These are phyloP conservation scores for Penaeus vannamei DNA, from an alignment of 1,140 invertebrate species.

Conservation along the genomic window DNA sequence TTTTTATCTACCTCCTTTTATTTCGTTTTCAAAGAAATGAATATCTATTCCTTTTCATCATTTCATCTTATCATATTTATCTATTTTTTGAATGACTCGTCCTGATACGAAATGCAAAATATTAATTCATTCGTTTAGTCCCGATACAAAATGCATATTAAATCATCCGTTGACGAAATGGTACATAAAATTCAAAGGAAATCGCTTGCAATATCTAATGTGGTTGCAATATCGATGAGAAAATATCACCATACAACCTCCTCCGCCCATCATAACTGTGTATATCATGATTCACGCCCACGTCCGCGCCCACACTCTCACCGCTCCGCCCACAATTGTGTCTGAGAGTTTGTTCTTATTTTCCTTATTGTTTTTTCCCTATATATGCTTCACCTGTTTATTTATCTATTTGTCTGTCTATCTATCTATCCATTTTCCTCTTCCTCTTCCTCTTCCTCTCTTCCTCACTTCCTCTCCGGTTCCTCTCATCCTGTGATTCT, in stretches of 20 bases:
- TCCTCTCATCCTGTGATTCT: too few species aligned
- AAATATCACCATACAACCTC: neutral
- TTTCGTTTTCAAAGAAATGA: too few species aligned
- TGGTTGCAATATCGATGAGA: constrained; percentile 46
- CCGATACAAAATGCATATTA: neutral
- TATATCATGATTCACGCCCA: too few species aligned
- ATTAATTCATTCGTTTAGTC: constrained; percentile 34
- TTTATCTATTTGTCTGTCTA: neutral
- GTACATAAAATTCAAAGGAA: constrained; percentile 43
- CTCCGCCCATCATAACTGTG: too few species aligned
- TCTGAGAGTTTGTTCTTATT: neutral
- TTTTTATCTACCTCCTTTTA: too few species aligned
- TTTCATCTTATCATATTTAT: too few species aligned
- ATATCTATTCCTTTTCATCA: too few species aligned
- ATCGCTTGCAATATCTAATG: constrained; percentile 45
- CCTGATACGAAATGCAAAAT: constrained; percentile 24
- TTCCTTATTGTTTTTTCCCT: neutral
- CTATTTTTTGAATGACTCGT: too few species aligned
- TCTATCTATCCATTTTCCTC: neutral
- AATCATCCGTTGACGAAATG: constrained; percentile 45
- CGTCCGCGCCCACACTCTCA: too few species aligned
- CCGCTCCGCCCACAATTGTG: too few species aligned
- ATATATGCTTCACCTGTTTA: neutral
- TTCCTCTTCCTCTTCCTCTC: too few species aligned
- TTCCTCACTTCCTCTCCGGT: too few species aligned